Evolutionary conservation across 2,888 invertebrate species (phyloP).

Genomic region (Nomada goodeniana): DNA sequence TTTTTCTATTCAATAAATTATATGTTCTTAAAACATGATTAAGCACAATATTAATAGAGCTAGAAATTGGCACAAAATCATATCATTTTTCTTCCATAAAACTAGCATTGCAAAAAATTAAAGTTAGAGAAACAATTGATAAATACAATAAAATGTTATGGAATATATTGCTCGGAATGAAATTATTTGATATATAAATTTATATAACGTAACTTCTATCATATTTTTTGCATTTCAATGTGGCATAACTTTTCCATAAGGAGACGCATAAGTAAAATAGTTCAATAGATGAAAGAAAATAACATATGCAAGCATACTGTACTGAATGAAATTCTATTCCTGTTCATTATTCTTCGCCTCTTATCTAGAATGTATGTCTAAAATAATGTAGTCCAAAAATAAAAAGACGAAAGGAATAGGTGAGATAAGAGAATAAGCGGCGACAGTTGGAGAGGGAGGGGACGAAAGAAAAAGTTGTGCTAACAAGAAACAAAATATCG

Average conservation of each 20-base stretch:
- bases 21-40: background rate
- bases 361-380: constrained; percentile 25
- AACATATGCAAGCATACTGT: constrained; percentile 37
- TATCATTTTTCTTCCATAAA: background rate
- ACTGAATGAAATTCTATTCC: constrained; percentile 9
- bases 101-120: constrained; percentile 2
- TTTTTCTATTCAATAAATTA: background rate
- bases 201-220: too few species aligned
- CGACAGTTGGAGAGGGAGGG: background rate
- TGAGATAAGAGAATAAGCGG: constrained; percentile 10
- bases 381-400: constrained; percentile 15
- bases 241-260: background rate
- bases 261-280: background rate
- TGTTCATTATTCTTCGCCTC: constrained; percentile 22
- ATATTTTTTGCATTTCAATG: background rate
- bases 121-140: background rate
- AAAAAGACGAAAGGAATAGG: constrained; percentile 20
- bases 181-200: too few species aligned
- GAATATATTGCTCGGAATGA: too few species aligned
- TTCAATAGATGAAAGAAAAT: constrained; percentile 9
- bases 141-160: background rate
- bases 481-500: constrained; percentile 15
- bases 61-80: background rate
- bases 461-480: background rate
- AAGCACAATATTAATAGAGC: background rate